These are phyloP conservation scores for Pachypanchax playfairii DNA, from an alignment of 2,113 vertebrate species.

Conservation along the genomic window DNA sequence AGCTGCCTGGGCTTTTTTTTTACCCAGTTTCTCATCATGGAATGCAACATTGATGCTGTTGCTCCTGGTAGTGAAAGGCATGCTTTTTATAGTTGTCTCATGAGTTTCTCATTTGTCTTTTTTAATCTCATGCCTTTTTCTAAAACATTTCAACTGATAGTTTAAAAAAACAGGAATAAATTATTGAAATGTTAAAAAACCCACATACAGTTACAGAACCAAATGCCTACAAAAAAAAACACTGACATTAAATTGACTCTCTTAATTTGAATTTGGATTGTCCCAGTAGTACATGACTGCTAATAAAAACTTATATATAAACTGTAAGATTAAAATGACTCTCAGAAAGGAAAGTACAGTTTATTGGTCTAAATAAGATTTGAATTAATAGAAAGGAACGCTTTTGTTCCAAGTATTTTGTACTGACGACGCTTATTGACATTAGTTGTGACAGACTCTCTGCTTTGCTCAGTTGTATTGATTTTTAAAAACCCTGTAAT, in stretches of 20 bases:
- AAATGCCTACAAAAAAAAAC: too few relatives aligned
- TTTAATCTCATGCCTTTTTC: too few relatives aligned
- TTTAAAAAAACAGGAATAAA: too few relatives aligned
- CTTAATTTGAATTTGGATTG: conserved; percentile 8
- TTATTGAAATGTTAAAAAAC: too few relatives aligned
- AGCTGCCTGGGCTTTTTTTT: neutral
- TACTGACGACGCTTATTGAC: neutral
- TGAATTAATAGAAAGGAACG: conserved; percentile 11
- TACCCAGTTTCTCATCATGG: too few relatives aligned
- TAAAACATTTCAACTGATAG: too few relatives aligned
- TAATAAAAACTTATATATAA: neutral
- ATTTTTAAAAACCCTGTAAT: too few relatives aligned
- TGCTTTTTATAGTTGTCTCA: too few relatives aligned
- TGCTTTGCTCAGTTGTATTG: neutral
- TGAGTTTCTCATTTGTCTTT: neutral
- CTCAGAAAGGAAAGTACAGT: neutral
- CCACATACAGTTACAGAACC: too few relatives aligned
- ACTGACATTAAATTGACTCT: neutral
- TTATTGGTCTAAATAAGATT: neutral
- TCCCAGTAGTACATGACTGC: neutral
- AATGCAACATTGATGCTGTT: neutral
- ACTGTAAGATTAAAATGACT: neutral
- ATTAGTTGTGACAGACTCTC: neutral
- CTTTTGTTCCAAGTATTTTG: neutral
- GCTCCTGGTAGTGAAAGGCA: neutral